Base-by-base conservation (phyloP, 2,797 vertebrate species). In the Tapirus indicus region DNA sequence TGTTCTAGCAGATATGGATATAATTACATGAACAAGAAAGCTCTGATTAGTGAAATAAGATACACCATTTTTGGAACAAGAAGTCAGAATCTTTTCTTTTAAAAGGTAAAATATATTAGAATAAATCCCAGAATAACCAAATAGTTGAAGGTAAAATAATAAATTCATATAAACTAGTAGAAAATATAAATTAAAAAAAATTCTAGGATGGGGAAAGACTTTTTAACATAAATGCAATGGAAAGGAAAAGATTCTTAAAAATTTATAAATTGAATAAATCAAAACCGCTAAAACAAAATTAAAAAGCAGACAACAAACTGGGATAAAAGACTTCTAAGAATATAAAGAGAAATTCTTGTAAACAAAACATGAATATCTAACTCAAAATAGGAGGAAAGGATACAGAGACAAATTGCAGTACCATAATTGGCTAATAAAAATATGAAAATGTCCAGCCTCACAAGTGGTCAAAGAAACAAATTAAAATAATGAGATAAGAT, bases 321-420 rank as follows among this genome's bases (percentile, higher is more conserved):
- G 41, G 20, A 93, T 68, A 89, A 97, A 97, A 95, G 77, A 71
- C 11, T 94, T 94, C 23, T 84, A 97, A 95, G 20, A 88, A 68
- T 82, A 94, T 8, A 14, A 92, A 72, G 10, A 88, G 14, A 88
- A 80, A 44, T 78, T 86, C 12, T 41, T 88, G 0, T 89, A 87
- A 64, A n/a, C 9, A 92, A 91, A 97, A 85, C 4, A 92, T 29
- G 78, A 83, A 27, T 56, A 25, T 71, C 20, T 82, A 32, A 91
- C 23, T 94, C 56, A 89, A 88, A 90, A 79, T 23, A 84, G 49
- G 7, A 85, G 35, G 32, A 80, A 94, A 92, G 35, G 41, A 92
- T 88, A 75, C 2, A 47, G 0, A 84, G 21, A 71, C 75, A 69
- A 25, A 75, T 90, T 18, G 23, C 5, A 88, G 32, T 75, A 41